phyloP scores from a whole-genome alignment of 1,140 invertebrate species.

The Sitodiplosis mosellana region DNA sequence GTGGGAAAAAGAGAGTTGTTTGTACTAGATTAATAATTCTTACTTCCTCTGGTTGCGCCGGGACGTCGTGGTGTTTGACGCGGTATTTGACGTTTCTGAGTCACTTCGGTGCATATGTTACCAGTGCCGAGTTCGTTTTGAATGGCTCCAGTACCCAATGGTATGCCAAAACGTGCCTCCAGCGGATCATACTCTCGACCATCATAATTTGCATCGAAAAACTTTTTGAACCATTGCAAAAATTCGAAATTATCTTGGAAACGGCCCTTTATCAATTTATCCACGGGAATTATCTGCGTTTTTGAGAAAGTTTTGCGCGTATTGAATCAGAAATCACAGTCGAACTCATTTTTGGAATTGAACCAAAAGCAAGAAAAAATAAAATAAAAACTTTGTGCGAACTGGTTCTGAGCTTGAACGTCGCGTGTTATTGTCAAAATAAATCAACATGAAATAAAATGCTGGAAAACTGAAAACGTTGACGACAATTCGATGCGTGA shows the following conservation, averaged over 20 bases:
- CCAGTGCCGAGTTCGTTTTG: constrained; percentile 8
- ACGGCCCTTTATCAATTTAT: constrained; percentile 90
- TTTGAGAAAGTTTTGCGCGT: neutral
- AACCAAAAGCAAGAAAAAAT: too few species aligned
- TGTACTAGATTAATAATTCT: too few species aligned
- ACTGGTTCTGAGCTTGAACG: too few species aligned
- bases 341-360: too few species aligned
- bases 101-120: constrained; percentile 20
- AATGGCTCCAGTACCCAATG: constrained; percentile 37
- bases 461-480: too few species aligned
- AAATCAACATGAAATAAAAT: too few species aligned
- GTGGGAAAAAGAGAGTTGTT: too few species aligned
- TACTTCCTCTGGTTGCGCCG: too few species aligned
- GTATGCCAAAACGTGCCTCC: constrained; percentile 60
- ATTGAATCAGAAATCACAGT: neutral
- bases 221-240: constrained; percentile 99
- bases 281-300: constrained; percentile 84
- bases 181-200: constrained; percentile 85
- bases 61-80: neutral
- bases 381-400: too few species aligned
- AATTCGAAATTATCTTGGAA: constrained; percentile 99
- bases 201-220: constrained; percentile 99
- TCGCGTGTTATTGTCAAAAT: too few species aligned
- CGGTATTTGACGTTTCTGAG: constrained; percentile 27
- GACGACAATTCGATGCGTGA: too few species aligned